Conservation (phyloP, 2,113 vertebrate species). For the Morone saxatilis region DNA sequence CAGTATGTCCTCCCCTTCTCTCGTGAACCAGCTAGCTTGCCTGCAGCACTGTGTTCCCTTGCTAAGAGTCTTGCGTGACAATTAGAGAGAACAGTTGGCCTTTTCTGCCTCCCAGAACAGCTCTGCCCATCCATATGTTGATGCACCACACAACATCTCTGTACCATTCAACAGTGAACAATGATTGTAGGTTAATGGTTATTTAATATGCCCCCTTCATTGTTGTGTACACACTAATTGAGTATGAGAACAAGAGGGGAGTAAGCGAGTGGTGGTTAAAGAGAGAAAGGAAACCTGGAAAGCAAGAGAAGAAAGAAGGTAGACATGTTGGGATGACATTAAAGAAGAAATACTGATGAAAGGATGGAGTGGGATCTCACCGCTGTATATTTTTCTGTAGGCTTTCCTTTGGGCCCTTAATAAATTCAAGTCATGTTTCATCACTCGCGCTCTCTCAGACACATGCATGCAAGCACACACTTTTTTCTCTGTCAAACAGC, state of each 20-base stretch:
- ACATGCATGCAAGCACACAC: not conserved
- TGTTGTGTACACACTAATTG: conserved; percentile 24
- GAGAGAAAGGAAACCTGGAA: conserved; percentile 14
- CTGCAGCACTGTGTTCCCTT: conserved; percentile 25
- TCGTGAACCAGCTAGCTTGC: conserved; percentile 2
- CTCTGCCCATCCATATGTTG: conserved; percentile 48
- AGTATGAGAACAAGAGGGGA: conserved; percentile 7
- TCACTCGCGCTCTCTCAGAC: not conserved
- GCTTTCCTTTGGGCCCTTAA: conserved; percentile 3
- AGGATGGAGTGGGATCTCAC: conserved; percentile 6
- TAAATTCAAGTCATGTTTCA: conserved; percentile 54
- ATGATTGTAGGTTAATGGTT: conserved; percentile 32
- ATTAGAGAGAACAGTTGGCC: conserved; percentile 57
- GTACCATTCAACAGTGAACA: conserved; percentile 42
- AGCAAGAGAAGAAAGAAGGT: not conserved
- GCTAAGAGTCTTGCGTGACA: conserved; percentile 37
- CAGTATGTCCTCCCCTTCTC: not conserved
- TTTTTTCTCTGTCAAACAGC: not conserved
- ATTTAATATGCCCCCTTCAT: conserved; percentile 28
- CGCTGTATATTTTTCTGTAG: conserved; percentile 9
- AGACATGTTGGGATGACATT: not conserved
- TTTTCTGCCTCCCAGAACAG: conserved; percentile 47
- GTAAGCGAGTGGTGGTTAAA: not conserved
- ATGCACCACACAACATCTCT: not conserved
- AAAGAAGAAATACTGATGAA: conserved; percentile 28